Evolutionary conservation across 1,140 invertebrate species (phyloP).

Genomic region (Elysia chlorotica): DNA sequence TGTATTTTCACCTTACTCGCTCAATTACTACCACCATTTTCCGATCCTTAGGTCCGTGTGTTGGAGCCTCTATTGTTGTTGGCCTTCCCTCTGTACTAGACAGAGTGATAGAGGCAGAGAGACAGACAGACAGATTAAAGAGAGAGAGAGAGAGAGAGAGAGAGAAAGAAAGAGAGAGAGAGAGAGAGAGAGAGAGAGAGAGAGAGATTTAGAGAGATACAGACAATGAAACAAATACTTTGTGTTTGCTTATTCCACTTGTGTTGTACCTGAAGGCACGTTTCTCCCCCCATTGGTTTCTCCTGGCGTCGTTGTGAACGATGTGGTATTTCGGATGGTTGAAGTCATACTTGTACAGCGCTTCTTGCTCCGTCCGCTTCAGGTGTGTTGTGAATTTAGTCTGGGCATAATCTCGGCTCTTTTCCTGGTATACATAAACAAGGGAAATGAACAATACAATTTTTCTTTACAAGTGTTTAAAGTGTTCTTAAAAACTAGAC

Average conservation of each 20-base stretch:
- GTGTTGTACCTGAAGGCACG: slow-evolving; percentile 28
- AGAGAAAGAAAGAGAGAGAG: neutral
- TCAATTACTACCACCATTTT: too few species aligned
- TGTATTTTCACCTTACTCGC: too few species aligned
- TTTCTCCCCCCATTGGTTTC: slow-evolving; percentile 18
- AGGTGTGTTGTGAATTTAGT: slow-evolving; percentile 21
- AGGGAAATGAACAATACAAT: too few species aligned
- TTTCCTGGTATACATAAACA: slow-evolving; percentile 25
- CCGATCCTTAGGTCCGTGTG: too few species aligned
- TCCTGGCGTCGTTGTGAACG: slow-evolving; percentile 31
- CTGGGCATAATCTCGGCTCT: slow-evolving; percentile 12
- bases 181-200: neutral
- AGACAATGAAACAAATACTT: neutral
- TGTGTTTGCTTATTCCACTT: neutral
- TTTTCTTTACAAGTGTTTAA: neutral
- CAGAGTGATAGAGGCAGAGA: neutral
- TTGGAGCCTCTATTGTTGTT: too few species aligned
- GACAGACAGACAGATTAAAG: too few species aligned
- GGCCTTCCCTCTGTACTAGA: too few species aligned
- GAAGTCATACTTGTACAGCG: slow-evolving; percentile 34
- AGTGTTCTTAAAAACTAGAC: neutral
- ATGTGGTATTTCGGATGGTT: slow-evolving; percentile 35
- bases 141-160: neutral
- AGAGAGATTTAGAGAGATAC: neutral
- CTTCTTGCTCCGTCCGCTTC: slow-evolving; percentile 26